Percentiles rank a stretch among this genome's conserved stretches.
phyloP scores from a whole-genome alignment of 2,113 vertebrate species.

The Rhinogobius similis region DNA sequence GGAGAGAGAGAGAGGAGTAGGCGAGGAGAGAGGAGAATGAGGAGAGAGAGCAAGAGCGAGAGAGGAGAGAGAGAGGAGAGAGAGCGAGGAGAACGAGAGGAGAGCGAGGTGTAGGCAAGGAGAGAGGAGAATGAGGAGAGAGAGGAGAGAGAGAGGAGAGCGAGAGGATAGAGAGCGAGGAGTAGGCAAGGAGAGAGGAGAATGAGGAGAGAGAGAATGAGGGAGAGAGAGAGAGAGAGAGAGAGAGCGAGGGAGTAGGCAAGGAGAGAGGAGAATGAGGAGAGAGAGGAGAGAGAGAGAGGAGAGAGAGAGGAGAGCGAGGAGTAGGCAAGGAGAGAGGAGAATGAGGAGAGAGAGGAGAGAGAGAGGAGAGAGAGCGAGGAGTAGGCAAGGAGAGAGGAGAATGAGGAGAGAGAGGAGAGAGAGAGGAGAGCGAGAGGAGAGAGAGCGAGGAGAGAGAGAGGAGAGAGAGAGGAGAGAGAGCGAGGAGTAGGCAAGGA shows the following conservation, averaged over 20 bases:
- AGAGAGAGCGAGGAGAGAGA: not conserved
- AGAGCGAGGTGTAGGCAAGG: not conserved
- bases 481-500: too few relatives aligned
- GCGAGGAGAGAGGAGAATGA: not conserved
- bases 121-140: not conserved
- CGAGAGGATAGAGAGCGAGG: not conserved
- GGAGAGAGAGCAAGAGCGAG: not conserved
- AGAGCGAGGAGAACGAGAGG: not conserved
- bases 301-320: not conserved
- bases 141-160: not conserved
- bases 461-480: not conserved
- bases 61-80: not conserved
- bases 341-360: not conserved
- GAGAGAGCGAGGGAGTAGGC: too few relatives aligned
- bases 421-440: not conserved
- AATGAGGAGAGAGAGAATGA: not conserved
- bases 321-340: not conserved
- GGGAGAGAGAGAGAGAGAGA: not conserved
- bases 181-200: not conserved
- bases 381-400: not conserved
- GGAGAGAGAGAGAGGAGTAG: not conserved
- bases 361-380: not conserved
- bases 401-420: not conserved
- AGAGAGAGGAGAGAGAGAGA: not conserved
- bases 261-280: not conserved